Conservation (phyloP, 2,113 vertebrate species). For the Oxyruncus cristatus region DNA sequence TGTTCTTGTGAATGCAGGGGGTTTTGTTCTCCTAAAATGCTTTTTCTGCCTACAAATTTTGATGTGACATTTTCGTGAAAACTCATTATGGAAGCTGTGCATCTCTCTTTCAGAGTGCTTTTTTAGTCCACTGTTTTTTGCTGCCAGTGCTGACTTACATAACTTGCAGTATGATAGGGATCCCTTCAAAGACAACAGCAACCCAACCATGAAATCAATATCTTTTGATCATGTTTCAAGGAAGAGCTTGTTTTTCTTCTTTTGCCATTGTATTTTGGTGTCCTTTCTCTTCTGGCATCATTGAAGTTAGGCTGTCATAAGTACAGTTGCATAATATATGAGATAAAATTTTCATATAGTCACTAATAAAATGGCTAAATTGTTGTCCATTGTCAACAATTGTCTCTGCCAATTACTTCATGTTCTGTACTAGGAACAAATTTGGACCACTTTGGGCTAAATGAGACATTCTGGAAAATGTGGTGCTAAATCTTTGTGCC, state of each 20-base stretch:
- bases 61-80: not conserved
- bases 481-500: not conserved
- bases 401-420: not conserved
- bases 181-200: slow-evolving; percentile 29
- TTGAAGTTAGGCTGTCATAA: not conserved
- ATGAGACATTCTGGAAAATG: not conserved
- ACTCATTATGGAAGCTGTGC: not conserved
- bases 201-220: slow-evolving; percentile 24
- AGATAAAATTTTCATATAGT: not conserved
- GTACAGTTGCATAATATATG: not conserved
- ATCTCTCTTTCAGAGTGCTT: not conserved
- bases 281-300: not conserved
- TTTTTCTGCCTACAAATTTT: not conserved
- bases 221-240: slow-evolving; percentile 19
- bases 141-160: not conserved
- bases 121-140: not conserved
- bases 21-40: not conserved
- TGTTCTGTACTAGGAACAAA: not conserved
- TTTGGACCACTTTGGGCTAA: not conserved
- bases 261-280: not conserved
- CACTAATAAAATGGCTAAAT: not conserved
- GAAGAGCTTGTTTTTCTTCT: not conserved
- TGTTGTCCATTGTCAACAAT: not conserved
- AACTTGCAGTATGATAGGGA: slow-evolving; percentile 18
- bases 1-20: not conserved